Percentiles rank a stretch among this genome's conserved stretches.
These are phyloP conservation scores for Cnemophilus loriae DNA, from an alignment of 2,113 vertebrate species.

Conservation along the genomic window DNA sequence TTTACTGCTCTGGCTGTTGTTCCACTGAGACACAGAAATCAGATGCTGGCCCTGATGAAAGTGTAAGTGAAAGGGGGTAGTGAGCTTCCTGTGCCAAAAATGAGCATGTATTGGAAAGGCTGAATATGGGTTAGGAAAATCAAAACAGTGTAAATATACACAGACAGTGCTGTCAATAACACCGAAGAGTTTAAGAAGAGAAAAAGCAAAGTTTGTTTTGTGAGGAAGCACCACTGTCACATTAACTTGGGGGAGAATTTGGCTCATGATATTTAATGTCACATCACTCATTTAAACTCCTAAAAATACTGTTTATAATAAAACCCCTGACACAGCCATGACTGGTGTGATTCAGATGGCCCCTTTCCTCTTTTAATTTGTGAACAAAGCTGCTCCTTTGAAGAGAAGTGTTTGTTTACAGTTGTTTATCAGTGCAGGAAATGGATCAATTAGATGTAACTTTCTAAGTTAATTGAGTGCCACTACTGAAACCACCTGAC, in stretches of 20 bases:
- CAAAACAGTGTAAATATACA: not conserved
- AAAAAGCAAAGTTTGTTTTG: not conserved
- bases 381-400: conserved; percentile 32
- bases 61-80: not conserved
- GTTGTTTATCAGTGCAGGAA: conserved; percentile 51
- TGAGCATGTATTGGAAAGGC: not conserved
- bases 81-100: not conserved
- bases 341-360: not conserved
- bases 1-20: not conserved
- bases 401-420: conserved; percentile 53
- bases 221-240: not conserved
- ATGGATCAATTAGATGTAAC: conserved; percentile 53
- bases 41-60: not conserved
- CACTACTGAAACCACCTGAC: conserved; percentile 21
- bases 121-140: not conserved
- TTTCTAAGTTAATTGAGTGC: conserved; percentile 55
- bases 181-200: not conserved
- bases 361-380: conserved; percentile 25
- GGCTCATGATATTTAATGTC: not conserved
- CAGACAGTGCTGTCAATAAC: not conserved
- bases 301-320: conserved; percentile 49
- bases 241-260: not conserved
- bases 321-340: conserved; percentile 5
- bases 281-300: not conserved
- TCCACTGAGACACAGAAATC: not conserved